Conservation (phyloP, 2,797 vertebrate genomes). For the Crypturellus tataupa region DNA sequence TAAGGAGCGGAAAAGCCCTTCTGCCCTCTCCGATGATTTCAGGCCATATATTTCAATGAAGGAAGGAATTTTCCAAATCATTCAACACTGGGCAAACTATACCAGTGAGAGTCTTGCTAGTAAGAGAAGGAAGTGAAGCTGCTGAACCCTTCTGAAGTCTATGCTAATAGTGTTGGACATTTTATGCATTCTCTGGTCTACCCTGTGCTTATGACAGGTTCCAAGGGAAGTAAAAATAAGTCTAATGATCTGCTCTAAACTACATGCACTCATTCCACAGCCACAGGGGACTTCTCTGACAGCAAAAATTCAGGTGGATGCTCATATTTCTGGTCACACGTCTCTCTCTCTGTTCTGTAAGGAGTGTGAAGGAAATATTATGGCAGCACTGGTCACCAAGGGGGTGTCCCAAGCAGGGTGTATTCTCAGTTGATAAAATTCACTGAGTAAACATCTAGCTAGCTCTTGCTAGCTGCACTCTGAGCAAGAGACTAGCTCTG, state of each 20-base stretch:
- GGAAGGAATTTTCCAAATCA: neutral
- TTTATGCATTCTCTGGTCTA: neutral
- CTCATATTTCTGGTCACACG: slow-evolving; percentile 49
- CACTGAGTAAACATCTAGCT: neutral
- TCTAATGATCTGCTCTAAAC: slow-evolving; percentile 3
- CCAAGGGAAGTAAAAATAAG: slow-evolving; percentile 1
- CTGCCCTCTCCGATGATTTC: neutral
- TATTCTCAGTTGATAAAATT: neutral
- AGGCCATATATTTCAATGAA: neutral
- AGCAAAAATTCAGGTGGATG: slow-evolving; percentile 6
- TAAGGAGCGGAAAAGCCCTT: neutral
- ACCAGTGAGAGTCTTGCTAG: neutral
- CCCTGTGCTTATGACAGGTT: neutral
- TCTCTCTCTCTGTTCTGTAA: neutral
- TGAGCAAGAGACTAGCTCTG: neutral
- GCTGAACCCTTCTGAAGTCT: neutral
- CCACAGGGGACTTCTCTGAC: neutral
- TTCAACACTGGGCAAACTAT: neutral
- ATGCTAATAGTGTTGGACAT: neutral
- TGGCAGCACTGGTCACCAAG: neutral
- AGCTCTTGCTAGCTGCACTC: neutral
- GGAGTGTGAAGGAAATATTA: slow-evolving; percentile 20
- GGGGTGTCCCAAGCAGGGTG: neutral
- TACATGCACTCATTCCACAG: neutral
- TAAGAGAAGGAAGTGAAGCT: neutral